These are phyloP conservation scores for Atherinosoma microstoma DNA, from an alignment of 2,797 vertebrate genomes.

Conservation along the genomic window DNA sequence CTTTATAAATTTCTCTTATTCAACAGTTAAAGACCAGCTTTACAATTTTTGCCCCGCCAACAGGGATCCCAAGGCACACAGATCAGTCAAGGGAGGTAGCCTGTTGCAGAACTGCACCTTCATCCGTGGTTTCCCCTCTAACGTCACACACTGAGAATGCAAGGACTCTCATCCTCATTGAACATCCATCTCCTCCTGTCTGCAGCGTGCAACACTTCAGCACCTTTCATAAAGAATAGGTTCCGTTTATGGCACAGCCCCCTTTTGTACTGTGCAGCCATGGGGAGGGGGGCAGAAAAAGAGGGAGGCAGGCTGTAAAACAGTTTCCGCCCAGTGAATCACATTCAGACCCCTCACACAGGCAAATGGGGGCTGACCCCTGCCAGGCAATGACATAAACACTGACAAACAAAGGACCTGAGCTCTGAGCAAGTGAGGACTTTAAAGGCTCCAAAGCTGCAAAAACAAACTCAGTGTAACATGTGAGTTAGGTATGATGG, in stretches of 20 bases:
- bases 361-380: conserved; percentile 77
- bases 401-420: conserved; percentile 75
- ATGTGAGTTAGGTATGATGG: conserved; percentile 16
- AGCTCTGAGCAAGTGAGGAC: conserved; percentile 59
- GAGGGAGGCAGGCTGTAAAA: conserved; percentile 78
- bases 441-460: conserved; percentile 43
- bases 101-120: conserved; percentile 55
- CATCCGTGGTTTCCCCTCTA: conserved; percentile 11
- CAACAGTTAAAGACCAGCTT: conserved; percentile 41
- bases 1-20: conserved; percentile 12
- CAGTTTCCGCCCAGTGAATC: conserved; percentile 83
- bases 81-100: conserved; percentile 38
- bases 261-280: conserved; percentile 72
- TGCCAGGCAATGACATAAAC: conserved; percentile 81
- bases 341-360: conserved; percentile 76
- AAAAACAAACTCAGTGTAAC: conserved; percentile 32
- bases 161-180: conserved; percentile 49
- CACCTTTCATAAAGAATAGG: conserved; percentile 70
- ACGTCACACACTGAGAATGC: conserved; percentile 40
- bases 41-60: conserved; percentile 16
- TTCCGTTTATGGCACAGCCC: conserved; percentile 73
- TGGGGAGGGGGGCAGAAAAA: conserved; percentile 67
- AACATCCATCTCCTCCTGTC: conserved; percentile 67
- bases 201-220: conserved; percentile 62
- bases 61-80: conserved; percentile 15